These are phyloP conservation scores for Alouatta palliata DNA, from an alignment of 2,113 vertebrate genomes.

Conservation along the genomic window DNA sequence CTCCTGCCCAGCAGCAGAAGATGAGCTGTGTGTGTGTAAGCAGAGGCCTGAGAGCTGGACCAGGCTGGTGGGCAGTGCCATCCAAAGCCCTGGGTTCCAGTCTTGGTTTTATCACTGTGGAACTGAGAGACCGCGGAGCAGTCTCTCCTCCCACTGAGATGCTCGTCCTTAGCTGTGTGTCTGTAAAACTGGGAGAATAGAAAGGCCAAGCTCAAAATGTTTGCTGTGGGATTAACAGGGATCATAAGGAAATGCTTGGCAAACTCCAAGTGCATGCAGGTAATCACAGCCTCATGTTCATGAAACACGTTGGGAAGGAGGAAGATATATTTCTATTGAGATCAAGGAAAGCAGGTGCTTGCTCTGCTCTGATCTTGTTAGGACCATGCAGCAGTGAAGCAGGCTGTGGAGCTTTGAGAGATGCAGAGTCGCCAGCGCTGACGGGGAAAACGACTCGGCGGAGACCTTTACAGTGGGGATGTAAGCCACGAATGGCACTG, in stretches of 20 bases:
- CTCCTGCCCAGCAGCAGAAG: neutral
- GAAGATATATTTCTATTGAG: neutral
- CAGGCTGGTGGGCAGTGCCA: neutral
- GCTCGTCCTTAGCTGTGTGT: neutral
- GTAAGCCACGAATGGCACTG: too few relatives aligned
- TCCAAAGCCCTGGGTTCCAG: neutral
- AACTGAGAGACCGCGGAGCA: neutral
- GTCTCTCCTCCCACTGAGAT: neutral
- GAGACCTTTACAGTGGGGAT: too few relatives aligned
- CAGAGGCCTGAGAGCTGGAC: too few relatives aligned
- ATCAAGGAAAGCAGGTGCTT: neutral
- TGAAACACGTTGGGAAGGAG: neutral
- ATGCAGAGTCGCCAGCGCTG: neutral
- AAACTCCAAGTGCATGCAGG: neutral
- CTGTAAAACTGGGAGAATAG: neutral
- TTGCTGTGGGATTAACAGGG: neutral
- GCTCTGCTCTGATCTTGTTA: neutral
- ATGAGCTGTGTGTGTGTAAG: neutral
- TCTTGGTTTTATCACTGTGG: neutral
- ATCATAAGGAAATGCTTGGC: neutral
- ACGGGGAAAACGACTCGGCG: neutral
- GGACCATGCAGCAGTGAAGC: fast-evolving
- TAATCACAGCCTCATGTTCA: neutral
- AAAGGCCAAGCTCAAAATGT: neutral
- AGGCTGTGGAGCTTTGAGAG: neutral